Evolutionary conservation across 2,113 vertebrate genomes (phyloP), one percentile per base, ranked within the genome.

Genomic region (Calonectris borealis): DNA sequence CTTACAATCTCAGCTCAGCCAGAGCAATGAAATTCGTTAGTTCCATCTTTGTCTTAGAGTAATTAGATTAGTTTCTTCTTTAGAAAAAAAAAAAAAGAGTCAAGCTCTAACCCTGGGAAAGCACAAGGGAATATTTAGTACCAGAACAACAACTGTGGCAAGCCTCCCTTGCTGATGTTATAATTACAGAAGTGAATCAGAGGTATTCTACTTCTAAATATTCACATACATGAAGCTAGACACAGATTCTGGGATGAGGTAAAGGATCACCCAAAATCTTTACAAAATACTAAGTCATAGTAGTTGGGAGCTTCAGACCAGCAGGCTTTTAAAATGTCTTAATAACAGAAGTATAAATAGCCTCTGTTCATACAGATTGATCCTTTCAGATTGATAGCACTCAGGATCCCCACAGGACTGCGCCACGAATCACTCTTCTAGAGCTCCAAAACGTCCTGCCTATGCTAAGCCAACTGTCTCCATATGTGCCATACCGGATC

Each of bases 61-160:
- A 94, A 95, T 94, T 90, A 86, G 55, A 96, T 93, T 90, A 90
- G 42, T 68, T 92, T 86, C 46, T 95, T 89, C 82, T 95, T 70
- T 16, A 83, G 40, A 8, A 18, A 42, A 60, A 83, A 86, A 86
- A n/a, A 38, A 73, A 52, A 68, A 58, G 48, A 82, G 58, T 66
- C 51, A 88, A 60, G 60, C 24, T 68, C 24, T 87, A 92, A 71
- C 44, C n/a, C 51, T 72, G 48, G 25, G 51, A 83, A 95, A 86
- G 68, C 87, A 66, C 66, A 51, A 57, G 81, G 86, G 86, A 89
- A 64, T 88, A 79, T 38, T 82, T 69, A 91, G 52, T 20, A 89
- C 25, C 73, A 91, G 86, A 93, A 94, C 83, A 93, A 94, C 83
- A 93, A 82, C 66, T 88, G 52, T 32, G 40, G 86, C 77, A 82